phyloP scores from a whole-genome alignment of 2,888 invertebrate species.

The Caenorhabditis sp. region DNA sequence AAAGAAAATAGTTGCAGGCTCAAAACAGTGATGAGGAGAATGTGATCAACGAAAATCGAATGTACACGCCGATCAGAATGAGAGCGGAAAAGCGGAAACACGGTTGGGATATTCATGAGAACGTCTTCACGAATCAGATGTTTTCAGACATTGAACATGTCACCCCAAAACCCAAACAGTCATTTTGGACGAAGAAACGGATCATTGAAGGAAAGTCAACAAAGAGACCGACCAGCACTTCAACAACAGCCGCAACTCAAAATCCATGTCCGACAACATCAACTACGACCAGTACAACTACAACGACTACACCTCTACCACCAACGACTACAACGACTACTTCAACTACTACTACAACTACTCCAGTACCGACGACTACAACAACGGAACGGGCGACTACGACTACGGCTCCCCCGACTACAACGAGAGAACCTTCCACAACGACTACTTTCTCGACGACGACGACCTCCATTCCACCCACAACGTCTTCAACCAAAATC shows the following conservation, averaged over 20 bases:
- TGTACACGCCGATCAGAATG: constrained; percentile 35
- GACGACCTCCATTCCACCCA: constrained; percentile 1
- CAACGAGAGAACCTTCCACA: constrained; percentile 6
- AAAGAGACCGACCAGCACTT: not conserved
- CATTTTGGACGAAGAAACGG: constrained; percentile 42
- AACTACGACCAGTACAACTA: constrained; percentile 8
- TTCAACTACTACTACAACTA: constrained; percentile 29
- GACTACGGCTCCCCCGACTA: constrained; percentile 24
- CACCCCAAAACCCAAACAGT: constrained; percentile 6
- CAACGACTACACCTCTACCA: constrained; percentile 25
- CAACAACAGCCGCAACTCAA: not conserved
- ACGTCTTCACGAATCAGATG: constrained; percentile 32
- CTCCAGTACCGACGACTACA: constrained; percentile 13
- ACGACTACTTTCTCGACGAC: constrained; percentile 40
- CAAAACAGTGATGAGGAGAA: constrained; percentile 34
- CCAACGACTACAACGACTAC: constrained; percentile 17
- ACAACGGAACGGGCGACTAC: constrained; percentile 11
- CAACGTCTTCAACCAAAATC: not conserved
- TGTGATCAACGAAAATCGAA: constrained; percentile 17
- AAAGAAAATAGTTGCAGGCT: not conserved
- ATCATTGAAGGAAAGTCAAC: constrained; percentile 6
- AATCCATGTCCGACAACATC: constrained; percentile 20
- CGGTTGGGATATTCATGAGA: constrained; percentile 39
- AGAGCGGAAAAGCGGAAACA: constrained; percentile 17
- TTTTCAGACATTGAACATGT: constrained; percentile 55